These are phyloP conservation scores for Microcaecilia unicolor DNA, from an alignment of 2,797 vertebrate species.

Conservation along the genomic window DNA sequence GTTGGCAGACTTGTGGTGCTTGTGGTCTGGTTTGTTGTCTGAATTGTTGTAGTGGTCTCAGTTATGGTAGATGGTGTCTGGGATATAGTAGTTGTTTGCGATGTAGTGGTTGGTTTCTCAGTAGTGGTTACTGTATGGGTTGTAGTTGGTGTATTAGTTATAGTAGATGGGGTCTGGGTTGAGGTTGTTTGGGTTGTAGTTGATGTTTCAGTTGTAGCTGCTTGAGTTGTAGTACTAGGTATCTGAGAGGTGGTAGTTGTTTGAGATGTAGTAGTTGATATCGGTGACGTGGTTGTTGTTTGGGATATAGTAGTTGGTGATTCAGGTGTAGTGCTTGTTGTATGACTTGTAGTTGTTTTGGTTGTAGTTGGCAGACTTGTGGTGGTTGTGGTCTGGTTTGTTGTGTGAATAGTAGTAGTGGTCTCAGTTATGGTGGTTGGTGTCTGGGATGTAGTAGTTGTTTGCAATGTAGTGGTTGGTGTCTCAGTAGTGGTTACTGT, in stretches of 20 bases:
- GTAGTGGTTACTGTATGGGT: too few relatives aligned
- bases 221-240: too few relatives aligned
- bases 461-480: rapidly evolving
- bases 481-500: too few relatives aligned
- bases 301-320: rapidly evolving
- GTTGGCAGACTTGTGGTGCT: rapidly evolving
- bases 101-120: neutral
- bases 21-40: neutral
- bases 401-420: too few relatives aligned
- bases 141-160: neutral
- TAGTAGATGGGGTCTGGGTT: rapidly evolving
- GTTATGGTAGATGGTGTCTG: neutral
- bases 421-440: neutral
- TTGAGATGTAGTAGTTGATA: rapidly evolving
- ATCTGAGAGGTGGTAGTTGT: rapidly evolving
- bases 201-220: rapidly evolving
- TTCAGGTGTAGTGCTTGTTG: too few relatives aligned
- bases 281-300: neutral
- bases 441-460: too few relatives aligned
- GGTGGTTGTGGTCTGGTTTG: too few relatives aligned
- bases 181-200: too few relatives aligned
- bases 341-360: too few relatives aligned
- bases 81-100: neutral
- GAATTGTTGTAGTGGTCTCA: too few relatives aligned
- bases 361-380: too few relatives aligned